Percentiles rank a stretch among this genome's conserved stretches.
These are phyloP conservation scores for Heliconius melpomene DNA, from an alignment of 1,140 invertebrate genomes.

Conservation along the genomic window DNA sequence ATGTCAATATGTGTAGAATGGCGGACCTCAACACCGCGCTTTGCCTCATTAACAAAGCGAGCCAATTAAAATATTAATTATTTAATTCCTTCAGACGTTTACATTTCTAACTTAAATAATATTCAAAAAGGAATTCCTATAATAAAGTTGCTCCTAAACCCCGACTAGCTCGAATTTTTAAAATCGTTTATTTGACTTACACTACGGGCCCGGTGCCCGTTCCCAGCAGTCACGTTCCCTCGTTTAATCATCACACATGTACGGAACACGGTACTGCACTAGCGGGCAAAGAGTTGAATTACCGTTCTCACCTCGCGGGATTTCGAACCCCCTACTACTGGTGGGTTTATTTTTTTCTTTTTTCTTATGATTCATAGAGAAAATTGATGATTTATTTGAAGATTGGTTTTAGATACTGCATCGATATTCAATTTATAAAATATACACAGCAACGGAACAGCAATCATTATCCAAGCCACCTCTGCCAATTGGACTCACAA, in stretches of 20 bases:
- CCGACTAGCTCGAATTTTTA: slow-evolving; percentile 14
- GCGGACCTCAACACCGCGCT: too few relatives aligned
- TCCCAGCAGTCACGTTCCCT: slow-evolving; percentile 41
- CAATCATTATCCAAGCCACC: too few relatives aligned
- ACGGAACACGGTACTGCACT: slow-evolving; percentile 39
- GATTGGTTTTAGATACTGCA: too few relatives aligned
- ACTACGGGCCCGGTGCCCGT: slow-evolving; percentile 31
- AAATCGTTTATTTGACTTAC: slow-evolving; percentile 40
- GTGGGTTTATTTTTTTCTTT: neutral
- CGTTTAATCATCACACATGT: slow-evolving; percentile 57
- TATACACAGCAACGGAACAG: too few relatives aligned
- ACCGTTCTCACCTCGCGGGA: slow-evolving; percentile 47
- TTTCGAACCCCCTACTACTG: slow-evolving; percentile 31
- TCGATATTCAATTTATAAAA: too few relatives aligned
- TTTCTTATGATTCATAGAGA: neutral
- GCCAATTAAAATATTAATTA: too few relatives aligned
- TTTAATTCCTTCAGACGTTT: too few relatives aligned
- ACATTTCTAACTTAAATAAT: too few relatives aligned
- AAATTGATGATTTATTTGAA: too few relatives aligned
- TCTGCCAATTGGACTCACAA: too few relatives aligned
- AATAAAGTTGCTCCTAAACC: neutral
- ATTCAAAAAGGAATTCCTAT: neutral
- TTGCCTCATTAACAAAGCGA: too few relatives aligned
- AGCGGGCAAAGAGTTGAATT: slow-evolving; percentile 51
- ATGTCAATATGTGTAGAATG: too few relatives aligned